Base-by-base conservation (phyloP, 2,888 invertebrate species). In the Arrhopalites spinosus region DNA sequence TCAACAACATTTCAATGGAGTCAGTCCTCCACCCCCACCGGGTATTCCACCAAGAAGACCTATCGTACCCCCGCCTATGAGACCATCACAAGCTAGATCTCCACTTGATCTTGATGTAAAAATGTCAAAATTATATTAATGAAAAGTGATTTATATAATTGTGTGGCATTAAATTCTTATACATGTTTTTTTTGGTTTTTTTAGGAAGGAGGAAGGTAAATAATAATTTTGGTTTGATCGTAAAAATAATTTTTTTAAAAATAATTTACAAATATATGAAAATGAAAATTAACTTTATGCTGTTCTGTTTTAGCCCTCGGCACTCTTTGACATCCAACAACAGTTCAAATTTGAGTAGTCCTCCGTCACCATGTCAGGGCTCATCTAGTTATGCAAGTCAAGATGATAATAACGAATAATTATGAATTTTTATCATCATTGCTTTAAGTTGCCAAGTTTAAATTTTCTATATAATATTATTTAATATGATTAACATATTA, bases 301-400 rank as follows among this genome's bases (percentile, higher is more conserved):
- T 20, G 11, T 17, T 86, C 36, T 87, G 87, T 81, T 87, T 87
- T 76, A 90, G 90, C 85, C 91, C 91, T 61, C 88, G 91, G 76
- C 91, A 91, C 85, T 91, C 91, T 75, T 89, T 91, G 84, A 90
- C 90, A 77, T 36, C 36, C 36, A 36, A 36, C 36, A 91, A 91
- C 85, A 91, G 91, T 87, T 91, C 90, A 83, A 91, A 91, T 86
- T 88, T 90, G 83, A 91, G 91, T 80, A 91, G 91, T 66, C 91
- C 91, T 70, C 91, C 91, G 67, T 90, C 90, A 84, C 90, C 90
- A 77, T 89, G 89, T 74, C 90, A 89, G 83, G 89, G 89, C 83
- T 90, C 90, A 83, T 90, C 90, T 69, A 90, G 90, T 84, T 90
- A 90, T 83, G 90, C 90, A 85, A 90, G 90, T 85, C 82, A 82